Conservation (phyloP, 2,113 vertebrate genomes). For the Pygoscelis antarcticus region DNA sequence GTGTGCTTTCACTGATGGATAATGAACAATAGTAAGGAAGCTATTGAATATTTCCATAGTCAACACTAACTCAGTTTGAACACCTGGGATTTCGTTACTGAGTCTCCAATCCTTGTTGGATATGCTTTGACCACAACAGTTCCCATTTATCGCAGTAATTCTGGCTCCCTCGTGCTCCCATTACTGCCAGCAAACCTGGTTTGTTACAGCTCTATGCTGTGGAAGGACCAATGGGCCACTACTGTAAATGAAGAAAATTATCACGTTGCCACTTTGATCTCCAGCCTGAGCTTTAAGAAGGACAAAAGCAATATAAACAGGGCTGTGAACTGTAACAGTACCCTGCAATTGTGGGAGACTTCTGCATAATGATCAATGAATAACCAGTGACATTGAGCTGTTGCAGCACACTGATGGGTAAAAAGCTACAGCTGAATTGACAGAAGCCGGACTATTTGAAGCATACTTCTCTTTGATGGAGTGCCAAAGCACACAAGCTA, state of each 20-base stretch:
- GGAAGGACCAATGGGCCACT: not conserved
- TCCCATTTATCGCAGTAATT: not conserved
- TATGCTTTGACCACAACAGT: not conserved
- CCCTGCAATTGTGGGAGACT: not conserved
- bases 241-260: not conserved
- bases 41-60: not conserved
- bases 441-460: not conserved
- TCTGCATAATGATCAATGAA: not conserved
- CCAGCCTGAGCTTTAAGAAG: not conserved
- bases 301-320: not conserved
- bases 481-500: constrained; percentile 10
- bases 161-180: not conserved
- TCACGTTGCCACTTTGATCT: not conserved
- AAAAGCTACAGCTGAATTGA: constrained; percentile 15
- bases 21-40: not conserved
- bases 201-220: not conserved
- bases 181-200: not conserved
- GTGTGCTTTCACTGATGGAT: not conserved
- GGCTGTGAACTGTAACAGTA: not conserved
- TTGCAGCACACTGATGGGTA: not conserved
- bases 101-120: not conserved
- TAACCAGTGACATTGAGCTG: constrained; percentile 3
- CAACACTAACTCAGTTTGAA: not conserved
- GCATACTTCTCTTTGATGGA: not conserved
- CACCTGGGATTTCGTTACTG: not conserved